Evolutionary conservation across 2,797 vertebrate genomes (phyloP).

Genomic region (Tenualosa thibaudeaui): DNA sequence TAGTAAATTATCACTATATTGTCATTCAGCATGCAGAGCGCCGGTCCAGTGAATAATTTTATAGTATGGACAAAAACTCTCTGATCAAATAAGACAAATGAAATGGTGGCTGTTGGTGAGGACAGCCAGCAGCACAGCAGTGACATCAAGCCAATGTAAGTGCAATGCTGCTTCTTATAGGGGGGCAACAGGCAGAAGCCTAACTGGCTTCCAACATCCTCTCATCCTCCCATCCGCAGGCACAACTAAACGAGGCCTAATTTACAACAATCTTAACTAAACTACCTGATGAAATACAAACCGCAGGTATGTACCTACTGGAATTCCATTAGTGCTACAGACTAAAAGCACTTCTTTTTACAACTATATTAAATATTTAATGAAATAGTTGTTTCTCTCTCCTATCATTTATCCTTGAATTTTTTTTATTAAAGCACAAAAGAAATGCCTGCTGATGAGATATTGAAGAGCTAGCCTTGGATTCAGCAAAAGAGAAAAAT

Average conservation of each 20-base stretch:
- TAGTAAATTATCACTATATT: too few species aligned
- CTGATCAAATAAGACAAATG: neutral
- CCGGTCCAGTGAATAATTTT: too few species aligned
- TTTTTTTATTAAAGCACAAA: neutral
- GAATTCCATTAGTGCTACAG: neutral
- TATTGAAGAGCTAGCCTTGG: neutral
- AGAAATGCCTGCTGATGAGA: neutral
- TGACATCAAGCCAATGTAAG: neutral
- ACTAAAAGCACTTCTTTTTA: neutral
- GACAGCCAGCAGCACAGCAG: neutral
- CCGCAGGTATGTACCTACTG: neutral
- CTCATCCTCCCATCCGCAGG: conserved; percentile 31
- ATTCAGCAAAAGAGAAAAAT: neutral
- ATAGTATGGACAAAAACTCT: too few species aligned
- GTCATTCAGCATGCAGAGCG: too few species aligned
- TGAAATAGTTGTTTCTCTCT: neutral
- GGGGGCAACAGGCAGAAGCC: conserved; percentile 15
- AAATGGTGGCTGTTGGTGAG: neutral
- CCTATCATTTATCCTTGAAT: neutral
- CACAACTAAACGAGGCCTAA: conserved; percentile 47
- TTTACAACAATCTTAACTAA: conserved; percentile 45
- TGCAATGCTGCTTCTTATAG: conserved; percentile 29
- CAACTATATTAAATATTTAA: neutral
- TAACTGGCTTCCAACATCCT: conserved; percentile 47
- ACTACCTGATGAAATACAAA: conserved; percentile 20